A percentile compares a stretch with the other conserved stretches of the same genome.
phyloP scores from a whole-genome alignment of 2,113 vertebrate genomes.

The Cygnus atratus region DNA sequence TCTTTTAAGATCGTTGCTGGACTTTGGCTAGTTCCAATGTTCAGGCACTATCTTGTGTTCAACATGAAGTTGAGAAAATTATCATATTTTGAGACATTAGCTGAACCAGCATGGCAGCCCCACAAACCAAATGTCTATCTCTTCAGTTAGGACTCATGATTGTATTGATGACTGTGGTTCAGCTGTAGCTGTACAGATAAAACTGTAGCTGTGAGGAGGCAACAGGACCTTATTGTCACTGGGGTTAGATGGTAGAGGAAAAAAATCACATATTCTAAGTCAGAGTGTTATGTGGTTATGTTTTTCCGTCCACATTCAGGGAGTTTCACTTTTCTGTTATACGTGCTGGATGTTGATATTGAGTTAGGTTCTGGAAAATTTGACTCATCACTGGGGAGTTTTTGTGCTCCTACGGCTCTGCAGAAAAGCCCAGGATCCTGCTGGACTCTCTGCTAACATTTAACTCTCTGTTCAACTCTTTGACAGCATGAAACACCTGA shows the following conservation, averaged over 20 bases:
- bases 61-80: background rate
- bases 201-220: background rate
- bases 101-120: background rate
- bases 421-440: background rate
- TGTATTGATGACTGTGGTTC: background rate
- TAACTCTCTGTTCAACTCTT: background rate
- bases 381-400: background rate
- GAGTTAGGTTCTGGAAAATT: background rate
- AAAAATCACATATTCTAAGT: background rate
- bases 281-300: background rate
- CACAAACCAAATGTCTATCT: background rate
- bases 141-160: background rate
- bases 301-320: background rate
- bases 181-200: background rate
- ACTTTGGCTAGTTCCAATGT: background rate
- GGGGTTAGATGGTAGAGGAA: background rate
- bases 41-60: background rate
- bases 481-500: background rate
- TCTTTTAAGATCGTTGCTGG: background rate
- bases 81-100: background rate
- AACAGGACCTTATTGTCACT: background rate
- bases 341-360: background rate
- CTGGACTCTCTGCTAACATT: background rate
- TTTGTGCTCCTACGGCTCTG: background rate
- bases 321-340: background rate